These are phyloP conservation scores for Parotocinclus haroldoi DNA, from an alignment of 2,797 vertebrate species.

Conservation along the genomic window DNA sequence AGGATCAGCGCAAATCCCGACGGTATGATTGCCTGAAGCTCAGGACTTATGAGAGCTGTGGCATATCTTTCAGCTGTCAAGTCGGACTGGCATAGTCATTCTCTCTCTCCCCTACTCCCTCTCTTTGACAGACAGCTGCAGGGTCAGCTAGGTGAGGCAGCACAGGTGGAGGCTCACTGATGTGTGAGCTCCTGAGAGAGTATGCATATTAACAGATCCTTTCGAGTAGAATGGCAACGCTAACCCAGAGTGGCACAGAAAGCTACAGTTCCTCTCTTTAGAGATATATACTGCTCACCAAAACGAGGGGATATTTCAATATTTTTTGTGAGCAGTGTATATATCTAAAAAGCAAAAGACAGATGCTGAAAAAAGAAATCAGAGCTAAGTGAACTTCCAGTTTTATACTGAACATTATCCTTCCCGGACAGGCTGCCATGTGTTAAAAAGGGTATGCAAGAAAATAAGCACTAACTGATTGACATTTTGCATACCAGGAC, in stretches of 20 bases:
- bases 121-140: slow-evolving; percentile 30
- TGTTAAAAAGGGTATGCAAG: too few species aligned
- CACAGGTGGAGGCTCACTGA: slow-evolving; percentile 37
- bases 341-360: too few species aligned
- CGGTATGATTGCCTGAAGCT: slow-evolving; percentile 33
- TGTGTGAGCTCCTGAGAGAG: slow-evolving; percentile 25
- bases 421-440: too few species aligned
- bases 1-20: slow-evolving; percentile 37
- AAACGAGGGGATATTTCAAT: too few species aligned
- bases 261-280: too few species aligned
- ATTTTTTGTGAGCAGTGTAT: too few species aligned
- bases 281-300: too few species aligned
- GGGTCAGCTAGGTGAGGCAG: slow-evolving; percentile 34
- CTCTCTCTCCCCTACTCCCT: slow-evolving; percentile 1
- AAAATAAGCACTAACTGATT: background rate
- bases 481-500: background rate
- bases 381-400: too few species aligned
- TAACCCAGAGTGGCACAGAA: background rate
- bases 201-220: slow-evolving; percentile 27
- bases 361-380: too few species aligned
- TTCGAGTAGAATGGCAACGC: slow-evolving; percentile 11
- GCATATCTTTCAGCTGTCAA: slow-evolving; percentile 27
- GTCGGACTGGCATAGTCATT: slow-evolving; percentile 2
- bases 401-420: too few species aligned
- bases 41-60: slow-evolving; percentile 13